Evolutionary conservation across 2,888 invertebrate species (phyloP).

Genomic region (Eubasilissa splendida): DNA sequence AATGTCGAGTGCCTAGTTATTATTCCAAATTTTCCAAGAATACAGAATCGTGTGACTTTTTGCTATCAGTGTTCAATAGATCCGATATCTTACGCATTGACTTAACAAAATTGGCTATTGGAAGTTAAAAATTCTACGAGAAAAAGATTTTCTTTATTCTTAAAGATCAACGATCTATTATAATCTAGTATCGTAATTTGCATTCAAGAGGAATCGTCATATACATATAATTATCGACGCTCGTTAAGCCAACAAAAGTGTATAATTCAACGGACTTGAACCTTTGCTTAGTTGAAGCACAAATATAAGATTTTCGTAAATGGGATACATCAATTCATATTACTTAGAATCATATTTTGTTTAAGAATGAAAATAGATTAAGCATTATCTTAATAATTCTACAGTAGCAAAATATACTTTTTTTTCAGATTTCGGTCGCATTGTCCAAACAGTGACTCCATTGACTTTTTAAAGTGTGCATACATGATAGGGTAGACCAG

Average conservation of each 20-base stretch:
- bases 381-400: no score
- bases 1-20: no score
- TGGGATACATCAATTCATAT: no score
- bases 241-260: slow-evolving; percentile 24
- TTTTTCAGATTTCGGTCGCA: no score
- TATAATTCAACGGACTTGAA: slow-evolving; percentile 17
- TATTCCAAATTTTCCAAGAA: no score
- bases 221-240: slow-evolving; percentile 30
- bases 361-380: no score
- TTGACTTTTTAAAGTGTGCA: no score
- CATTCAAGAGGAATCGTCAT: slow-evolving; percentile 15
- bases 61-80: neutral
- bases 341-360: no score
- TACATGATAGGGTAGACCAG: no score
- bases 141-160: neutral
- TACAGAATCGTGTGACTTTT: no score
- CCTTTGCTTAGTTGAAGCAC: slow-evolving; percentile 3
- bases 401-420: no score
- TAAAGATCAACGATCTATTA: slow-evolving; percentile 8
- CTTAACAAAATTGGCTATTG: neutral
- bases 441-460: no score
- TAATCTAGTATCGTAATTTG: slow-evolving; percentile 15
- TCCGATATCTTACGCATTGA: slow-evolving; percentile 21
- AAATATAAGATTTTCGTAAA: neutral
- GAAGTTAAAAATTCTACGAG: slow-evolving; percentile 11